phyloP scores from a whole-genome alignment of 2,797 vertebrate genomes.

The Alcedo quadribrachys region DNA sequence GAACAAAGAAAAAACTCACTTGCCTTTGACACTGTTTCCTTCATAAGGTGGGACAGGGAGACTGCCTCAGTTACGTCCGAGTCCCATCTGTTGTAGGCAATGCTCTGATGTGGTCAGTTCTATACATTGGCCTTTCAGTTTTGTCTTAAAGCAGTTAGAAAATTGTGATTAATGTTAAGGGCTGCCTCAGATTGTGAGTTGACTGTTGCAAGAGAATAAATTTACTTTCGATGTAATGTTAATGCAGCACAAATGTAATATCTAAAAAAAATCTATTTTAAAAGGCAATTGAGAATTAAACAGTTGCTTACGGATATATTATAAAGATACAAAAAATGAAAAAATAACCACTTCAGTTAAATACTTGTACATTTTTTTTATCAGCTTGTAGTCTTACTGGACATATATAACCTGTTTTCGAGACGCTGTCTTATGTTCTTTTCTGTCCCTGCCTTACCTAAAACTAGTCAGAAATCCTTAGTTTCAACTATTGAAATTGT shows the following conservation, averaged over 20 bases:
- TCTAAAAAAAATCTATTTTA: neutral
- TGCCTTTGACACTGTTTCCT: neutral
- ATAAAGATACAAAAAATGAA: neutral
- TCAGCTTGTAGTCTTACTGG: neutral
- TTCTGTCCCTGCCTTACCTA: neutral
- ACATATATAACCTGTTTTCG: rapidly evolving
- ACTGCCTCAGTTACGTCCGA: neutral
- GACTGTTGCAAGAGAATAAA: neutral
- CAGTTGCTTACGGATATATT: neutral
- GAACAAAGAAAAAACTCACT: neutral
- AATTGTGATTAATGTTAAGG: neutral
- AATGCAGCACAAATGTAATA: neutral
- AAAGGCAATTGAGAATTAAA: neutral
- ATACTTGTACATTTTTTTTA: neutral
- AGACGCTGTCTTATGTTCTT: neutral
- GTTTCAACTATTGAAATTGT: neutral
- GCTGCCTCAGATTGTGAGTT: neutral
- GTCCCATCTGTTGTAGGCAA: neutral
- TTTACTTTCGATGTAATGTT: neutral
- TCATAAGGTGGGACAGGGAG: neutral
- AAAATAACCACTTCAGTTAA: neutral
- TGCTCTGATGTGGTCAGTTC: neutral
- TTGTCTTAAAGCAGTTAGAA: neutral
- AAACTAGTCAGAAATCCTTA: neutral
- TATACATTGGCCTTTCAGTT: neutral